A percentile compares a stretch with the other conserved stretches of the same genome.
Conservation (phyloP, 2,888 invertebrate species). For the Parnassius apollo region DNA sequence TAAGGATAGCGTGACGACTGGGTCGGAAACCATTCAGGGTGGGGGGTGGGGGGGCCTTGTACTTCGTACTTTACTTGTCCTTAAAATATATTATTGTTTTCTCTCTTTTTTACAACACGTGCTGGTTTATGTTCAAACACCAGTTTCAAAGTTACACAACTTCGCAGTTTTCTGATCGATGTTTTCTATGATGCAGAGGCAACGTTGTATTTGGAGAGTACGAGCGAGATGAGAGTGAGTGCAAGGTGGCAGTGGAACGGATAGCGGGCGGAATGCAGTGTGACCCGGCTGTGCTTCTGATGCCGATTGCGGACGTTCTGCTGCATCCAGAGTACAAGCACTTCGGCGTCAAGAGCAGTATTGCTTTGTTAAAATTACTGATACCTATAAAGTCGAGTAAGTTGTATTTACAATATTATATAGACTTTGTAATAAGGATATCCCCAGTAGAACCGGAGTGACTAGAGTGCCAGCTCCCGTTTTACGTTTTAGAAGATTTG, state of each 20-base stretch:
- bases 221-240: conserved; percentile 64
- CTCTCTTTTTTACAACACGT: no score
- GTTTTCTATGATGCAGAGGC: conserved; percentile 43
- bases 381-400: conserved; percentile 55
- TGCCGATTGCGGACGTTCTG: conserved; percentile 67
- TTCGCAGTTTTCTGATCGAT: no score
- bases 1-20: no score
- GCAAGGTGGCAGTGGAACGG: conserved; percentile 42
- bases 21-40: no score
- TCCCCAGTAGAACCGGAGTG: background rate
- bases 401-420: conserved; percentile 23
- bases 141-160: no score
- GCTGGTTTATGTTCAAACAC: no score
- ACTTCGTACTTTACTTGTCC: no score
- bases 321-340: conserved; percentile 70
- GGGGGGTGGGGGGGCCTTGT: no score
- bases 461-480: no score
- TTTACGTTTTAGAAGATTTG: no score
- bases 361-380: conserved; percentile 61
- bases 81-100: no score
- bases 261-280: conserved; percentile 50
- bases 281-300: conserved; percentile 56
- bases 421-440: conserved; percentile 7
- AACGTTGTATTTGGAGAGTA: conserved; percentile 67
- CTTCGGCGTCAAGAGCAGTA: conserved; percentile 54